Evolutionary conservation across 2,888 invertebrate genomes (phyloP).

Genomic region (Monopis laevigella): DNA sequence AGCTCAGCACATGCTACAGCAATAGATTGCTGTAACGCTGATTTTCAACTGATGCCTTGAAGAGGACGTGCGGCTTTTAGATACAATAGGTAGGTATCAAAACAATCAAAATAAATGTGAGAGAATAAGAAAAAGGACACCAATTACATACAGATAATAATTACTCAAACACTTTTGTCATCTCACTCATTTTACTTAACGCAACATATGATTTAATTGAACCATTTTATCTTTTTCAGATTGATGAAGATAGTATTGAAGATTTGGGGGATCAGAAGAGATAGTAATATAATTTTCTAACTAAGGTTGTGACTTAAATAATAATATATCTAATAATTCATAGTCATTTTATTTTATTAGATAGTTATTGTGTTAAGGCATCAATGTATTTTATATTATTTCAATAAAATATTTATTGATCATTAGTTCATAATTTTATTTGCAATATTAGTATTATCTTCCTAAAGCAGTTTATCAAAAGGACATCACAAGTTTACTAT

Average conservation of each 20-base stretch:
- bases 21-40: no score
- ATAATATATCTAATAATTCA: constrained; percentile 6
- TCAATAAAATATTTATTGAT: not conserved
- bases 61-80: no score
- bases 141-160: no score
- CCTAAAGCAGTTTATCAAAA: no score
- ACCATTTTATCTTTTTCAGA: constrained; percentile 54
- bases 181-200: no score
- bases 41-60: no score
- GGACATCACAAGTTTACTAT: no score
- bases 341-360: not conserved
- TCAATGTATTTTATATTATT: no score
- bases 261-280: constrained; percentile 93
- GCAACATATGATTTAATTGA: not conserved
- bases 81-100: no score
- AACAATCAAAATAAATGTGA: no score
- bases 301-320: constrained; percentile 2
- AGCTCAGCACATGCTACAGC: no score
- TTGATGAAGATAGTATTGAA: constrained; percentile 92
- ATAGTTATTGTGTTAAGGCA: constrained; percentile 1
- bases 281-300: constrained; percentile 50
- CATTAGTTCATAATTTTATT: not conserved
- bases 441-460: not conserved
- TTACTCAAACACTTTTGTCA: not conserved
- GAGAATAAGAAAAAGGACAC: no score